Evolutionary conservation across 2,113 vertebrate species (phyloP).

Genomic region (Piaya cayana): DNA sequence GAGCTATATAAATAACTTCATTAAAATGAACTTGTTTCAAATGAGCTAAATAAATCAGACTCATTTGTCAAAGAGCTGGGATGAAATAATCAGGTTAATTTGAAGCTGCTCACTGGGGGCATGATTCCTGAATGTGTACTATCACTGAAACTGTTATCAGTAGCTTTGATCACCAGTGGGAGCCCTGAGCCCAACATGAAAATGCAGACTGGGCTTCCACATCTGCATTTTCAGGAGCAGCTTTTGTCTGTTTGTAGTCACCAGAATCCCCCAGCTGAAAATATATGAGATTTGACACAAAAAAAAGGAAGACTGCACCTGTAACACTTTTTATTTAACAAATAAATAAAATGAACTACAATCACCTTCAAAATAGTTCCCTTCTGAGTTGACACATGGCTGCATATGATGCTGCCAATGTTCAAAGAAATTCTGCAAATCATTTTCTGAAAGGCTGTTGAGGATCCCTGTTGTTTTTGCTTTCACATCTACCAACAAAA

Average conservation of each 20-base stretch:
- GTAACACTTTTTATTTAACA: too few species aligned
- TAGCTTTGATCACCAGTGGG: background rate
- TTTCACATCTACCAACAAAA: too few species aligned
- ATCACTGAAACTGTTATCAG: background rate
- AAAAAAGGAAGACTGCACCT: too few species aligned
- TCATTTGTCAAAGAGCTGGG: slow-evolving; percentile 53
- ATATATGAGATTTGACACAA: too few species aligned
- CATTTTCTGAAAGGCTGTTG: too few species aligned
- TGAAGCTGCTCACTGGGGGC: background rate
- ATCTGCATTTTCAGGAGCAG: background rate
- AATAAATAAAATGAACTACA: too few species aligned
- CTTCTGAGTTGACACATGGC: too few species aligned
- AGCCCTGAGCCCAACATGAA: background rate
- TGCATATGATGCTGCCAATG: too few species aligned
- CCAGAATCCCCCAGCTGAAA: background rate
- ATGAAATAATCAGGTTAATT: slow-evolving; percentile 68
- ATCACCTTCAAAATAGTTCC: too few species aligned
- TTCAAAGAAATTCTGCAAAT: too few species aligned
- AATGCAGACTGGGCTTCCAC: background rate
- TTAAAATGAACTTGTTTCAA: slow-evolving; percentile 65
- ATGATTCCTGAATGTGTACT: slow-evolving; percentile 9
- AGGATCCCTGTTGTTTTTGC: too few species aligned
- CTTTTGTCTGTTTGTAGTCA: background rate
- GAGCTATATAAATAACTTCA: slow-evolving; percentile 64
- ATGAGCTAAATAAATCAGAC: slow-evolving; percentile 64